Base-by-base conservation (phyloP, 92 coral and sea anemone species). In the Muricea muricata region DNA sequence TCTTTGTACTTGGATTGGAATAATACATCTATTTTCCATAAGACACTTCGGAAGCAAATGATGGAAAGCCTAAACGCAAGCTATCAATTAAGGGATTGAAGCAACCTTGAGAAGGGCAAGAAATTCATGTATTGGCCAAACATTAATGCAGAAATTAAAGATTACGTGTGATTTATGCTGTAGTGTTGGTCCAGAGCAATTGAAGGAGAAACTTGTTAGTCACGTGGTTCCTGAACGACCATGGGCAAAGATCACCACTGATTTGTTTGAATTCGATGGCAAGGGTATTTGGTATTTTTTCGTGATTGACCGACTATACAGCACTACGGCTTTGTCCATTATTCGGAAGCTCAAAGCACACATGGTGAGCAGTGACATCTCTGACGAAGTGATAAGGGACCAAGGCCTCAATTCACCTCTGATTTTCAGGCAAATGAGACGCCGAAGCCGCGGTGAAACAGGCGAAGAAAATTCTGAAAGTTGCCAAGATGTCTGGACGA, bases 351-450 rank as follows among this genome's bases (percentile, higher is more conserved):
- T 55, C 63, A 7, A 7, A 10, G 63, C 7, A 12, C 63, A 55
- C 63, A 2, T 55, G 26, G 63, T 29, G 5, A 0, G 63, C 10
- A n/a, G 21, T 55, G 63, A 29, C 26, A 55, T 24, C 11, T 29
- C 63, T 55, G 63, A 55, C 2, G 63, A 55, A 24, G 2, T 55
- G 21, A 24, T 55, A 55, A 55, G 63, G 6, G 63, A 55, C 21
- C 63, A 55, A 55, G 63, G 63, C 63, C 63, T n/a, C 63, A 55
- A 12, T 55, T 55, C 11, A 55, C 25, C 26, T 55, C 63, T 55
- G 50, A 75, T 34, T 46, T 48, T 31, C 67, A 75, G 37, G 81
- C 81, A 39, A 78, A 78, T 55, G 84, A 73, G n/a, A 31, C 15
- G 72, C 34, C 29, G 77, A 71, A 71, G 71, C 83, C 5, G 72